phyloP scores from a whole-genome alignment of 1,140 invertebrate genomes.

The Whitmania pigra region DNA sequence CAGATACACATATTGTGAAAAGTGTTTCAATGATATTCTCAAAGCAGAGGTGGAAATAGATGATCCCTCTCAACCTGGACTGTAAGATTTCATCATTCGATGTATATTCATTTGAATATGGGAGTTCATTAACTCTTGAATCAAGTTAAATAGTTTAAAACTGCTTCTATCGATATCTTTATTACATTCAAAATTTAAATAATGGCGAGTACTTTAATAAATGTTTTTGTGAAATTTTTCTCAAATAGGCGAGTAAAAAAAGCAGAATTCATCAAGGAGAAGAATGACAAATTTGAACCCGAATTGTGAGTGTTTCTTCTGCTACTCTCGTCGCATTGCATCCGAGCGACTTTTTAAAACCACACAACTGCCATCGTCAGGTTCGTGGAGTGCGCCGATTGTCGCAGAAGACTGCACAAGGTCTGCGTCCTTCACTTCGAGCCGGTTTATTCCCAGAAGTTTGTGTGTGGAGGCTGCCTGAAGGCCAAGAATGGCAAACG shows the following conservation, averaged over 20 bases:
- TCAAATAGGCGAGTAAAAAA: constrained; percentile 78
- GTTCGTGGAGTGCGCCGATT: constrained; percentile 87
- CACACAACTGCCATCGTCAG: constrained; percentile 25
- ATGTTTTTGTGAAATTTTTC: constrained; percentile 10
- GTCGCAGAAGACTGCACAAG: constrained; percentile 88
- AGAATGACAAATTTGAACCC: constrained; percentile 93
- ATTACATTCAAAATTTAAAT: too few relatives aligned
- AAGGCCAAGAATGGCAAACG: constrained; percentile 78
- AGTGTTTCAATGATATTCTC: constrained; percentile 98
- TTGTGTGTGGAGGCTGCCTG: constrained; percentile 86
- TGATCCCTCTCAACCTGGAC: constrained; percentile 83
- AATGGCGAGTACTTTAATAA: too few relatives aligned
- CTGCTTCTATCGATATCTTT: too few relatives aligned
- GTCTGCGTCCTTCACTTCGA: constrained; percentile 95
- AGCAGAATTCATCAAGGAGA: constrained; percentile 92
- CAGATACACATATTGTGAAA: constrained; percentile 98
- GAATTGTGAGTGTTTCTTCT: constrained; percentile 55
- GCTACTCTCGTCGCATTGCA: too few relatives aligned
- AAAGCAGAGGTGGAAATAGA: constrained; percentile 86
- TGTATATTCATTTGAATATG: background rate
- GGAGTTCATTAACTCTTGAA: background rate
- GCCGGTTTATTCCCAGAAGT: constrained; percentile 79
- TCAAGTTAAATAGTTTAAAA: background rate
- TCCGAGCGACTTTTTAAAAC: background rate
- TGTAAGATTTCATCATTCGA: constrained; percentile 57